phyloP scores from a whole-genome alignment of 2,113 vertebrate genomes.

The Toxostoma redivivum region DNA sequence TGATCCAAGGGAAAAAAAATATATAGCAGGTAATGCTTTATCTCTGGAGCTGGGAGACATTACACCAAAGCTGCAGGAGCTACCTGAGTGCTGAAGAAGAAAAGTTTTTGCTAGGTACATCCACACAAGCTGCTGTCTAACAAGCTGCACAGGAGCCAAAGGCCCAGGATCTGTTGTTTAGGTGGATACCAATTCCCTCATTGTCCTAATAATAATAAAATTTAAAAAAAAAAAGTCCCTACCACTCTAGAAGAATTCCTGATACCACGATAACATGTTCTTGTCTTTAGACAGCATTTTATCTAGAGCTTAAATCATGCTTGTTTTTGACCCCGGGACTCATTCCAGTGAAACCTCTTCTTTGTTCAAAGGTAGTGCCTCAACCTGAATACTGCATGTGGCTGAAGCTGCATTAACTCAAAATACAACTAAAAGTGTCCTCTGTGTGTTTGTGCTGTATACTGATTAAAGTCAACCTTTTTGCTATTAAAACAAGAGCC shows the following conservation, averaged over 20 bases:
- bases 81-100: neutral
- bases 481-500: neutral
- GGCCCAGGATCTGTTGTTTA: neutral
- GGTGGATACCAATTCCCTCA: neutral
- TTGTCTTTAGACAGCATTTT: neutral
- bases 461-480: neutral
- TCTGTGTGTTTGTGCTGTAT: neutral
- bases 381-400: neutral
- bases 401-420: neutral
- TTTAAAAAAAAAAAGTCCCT: no score
- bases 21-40: neutral
- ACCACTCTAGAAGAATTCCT: neutral
- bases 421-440: neutral
- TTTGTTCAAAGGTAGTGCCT: neutral
- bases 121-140: neutral
- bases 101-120: neutral
- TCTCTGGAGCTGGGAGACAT: neutral
- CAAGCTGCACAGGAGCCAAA: neutral
- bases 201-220: neutral
- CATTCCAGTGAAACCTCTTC: neutral
- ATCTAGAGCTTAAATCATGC: neutral
- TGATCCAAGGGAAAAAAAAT: neutral
- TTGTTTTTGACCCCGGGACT: neutral
- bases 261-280: neutral
- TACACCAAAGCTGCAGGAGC: neutral